Conservation (phyloP, 2,888 invertebrate genomes). For the Xylota sylvarum region DNA sequence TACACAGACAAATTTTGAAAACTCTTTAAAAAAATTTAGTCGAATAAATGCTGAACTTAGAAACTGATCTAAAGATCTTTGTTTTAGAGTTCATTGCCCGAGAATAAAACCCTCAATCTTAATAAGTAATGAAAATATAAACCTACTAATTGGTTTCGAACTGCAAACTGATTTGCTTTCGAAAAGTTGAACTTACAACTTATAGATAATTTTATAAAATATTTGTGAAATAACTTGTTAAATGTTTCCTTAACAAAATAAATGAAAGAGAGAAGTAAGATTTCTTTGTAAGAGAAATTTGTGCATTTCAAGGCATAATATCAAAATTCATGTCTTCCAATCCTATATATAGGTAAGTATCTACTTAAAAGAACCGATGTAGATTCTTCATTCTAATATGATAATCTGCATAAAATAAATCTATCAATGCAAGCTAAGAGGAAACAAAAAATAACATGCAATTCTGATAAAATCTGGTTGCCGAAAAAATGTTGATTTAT, state of each 20-base stretch:
- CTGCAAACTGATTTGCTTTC: too few species aligned
- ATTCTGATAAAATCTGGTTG: conserved; percentile 34
- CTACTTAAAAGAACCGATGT: conserved; percentile 6
- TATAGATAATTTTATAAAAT: not conserved
- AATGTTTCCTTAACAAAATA: conserved; percentile 1
- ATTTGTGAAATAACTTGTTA: not conserved
- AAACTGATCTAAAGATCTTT: too few species aligned
- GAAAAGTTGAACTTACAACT: too few species aligned
- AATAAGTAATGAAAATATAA: too few species aligned
- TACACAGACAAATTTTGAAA: too few species aligned
- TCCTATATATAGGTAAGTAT: not conserved
- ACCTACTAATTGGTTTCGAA: too few species aligned
- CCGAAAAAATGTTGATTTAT: conserved; percentile 23
- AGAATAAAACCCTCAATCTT: too few species aligned
- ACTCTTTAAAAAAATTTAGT: too few species aligned
- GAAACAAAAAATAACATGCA: conserved; percentile 35
- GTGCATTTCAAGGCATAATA: conserved; percentile 9
- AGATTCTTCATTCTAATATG: conserved; percentile 14
- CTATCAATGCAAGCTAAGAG: conserved; percentile 54
- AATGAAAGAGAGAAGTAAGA: not conserved
- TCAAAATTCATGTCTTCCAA: conserved; percentile 1
- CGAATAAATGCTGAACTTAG: too few species aligned
- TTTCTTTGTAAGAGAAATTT: not conserved
- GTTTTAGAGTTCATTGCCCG: too few species aligned
- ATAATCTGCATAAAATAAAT: conserved; percentile 2